Evolutionary conservation across 2,888 invertebrate species (phyloP), one percentile per base, ranked within the genome.

Genomic region (Polymixis flavicincta): DNA sequence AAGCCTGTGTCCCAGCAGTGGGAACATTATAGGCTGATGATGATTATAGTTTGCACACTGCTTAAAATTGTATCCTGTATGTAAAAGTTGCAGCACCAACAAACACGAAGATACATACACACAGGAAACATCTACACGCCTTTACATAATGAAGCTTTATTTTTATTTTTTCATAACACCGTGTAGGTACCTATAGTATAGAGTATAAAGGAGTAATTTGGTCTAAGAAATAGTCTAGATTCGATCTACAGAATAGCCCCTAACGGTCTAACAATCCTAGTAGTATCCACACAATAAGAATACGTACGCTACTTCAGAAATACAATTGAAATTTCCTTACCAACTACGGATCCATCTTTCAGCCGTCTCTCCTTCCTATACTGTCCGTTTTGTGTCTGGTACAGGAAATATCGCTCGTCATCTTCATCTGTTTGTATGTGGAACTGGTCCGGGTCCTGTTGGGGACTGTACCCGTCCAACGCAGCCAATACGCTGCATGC

Each of bases 341-440:
- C 98, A 85, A 99, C 97, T 68, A 99, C 98, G 6, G 98, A 98
- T 77, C 98, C 98, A 94, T 98, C 98, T 92, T 98, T 98, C 14
- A 99, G 96, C 68, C 99, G 97, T 91, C 98, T 98, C 92, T 99
- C 99, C 94, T 98, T 98, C 69, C 99, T 97, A 92, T 98, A 98
- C 93, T 99, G 99, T 1, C 99, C 99, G 91, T 98, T 98, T 89
- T 98, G 97, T 0, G 99, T 99, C 94, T 99, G 98, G 93, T 98
- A 99, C 84, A 98, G 97, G 96, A 99, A 99, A 96, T 98, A 98
- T 71, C 99, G 97, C 92, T 99, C 98, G 32, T 98, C 98, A n/a
- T 98, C 98, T 93, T 98, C 98, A 90, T 99, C 99, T 19, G 98
- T 99, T 95, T 99, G 99, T 88, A 99, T 98, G 96, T 99, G 99